Base-by-base conservation (phyloP, 1,140 invertebrate genomes). In the Melanaphis sacchari region DNA sequence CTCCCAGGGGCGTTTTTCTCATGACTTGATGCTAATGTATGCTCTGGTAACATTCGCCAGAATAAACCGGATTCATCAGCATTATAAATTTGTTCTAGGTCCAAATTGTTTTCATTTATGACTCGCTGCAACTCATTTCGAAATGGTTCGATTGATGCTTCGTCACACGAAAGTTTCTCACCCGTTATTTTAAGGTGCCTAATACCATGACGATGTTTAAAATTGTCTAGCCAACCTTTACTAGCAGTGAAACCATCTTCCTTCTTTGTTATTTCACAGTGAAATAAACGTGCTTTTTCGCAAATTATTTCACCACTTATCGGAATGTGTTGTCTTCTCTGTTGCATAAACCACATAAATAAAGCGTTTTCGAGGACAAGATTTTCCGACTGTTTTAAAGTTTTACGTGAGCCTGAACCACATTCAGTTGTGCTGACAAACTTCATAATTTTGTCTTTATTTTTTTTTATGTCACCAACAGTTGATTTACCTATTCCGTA, bases 121-220 rank as follows among this genome's bases (percentile, higher is more conserved):
- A 52, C 49, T 52, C 49, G 49, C 49, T 52, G 49, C 49, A 52
- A 52, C 49, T 52, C 49, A 84, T 84, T 38, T 40, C 81, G 8
- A 38, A 41, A 84, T 84, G 81, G 40, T 40, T 41, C 36, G 36
- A 84, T 84, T 84, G 81, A 84, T 84, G 81, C 24, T 84, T 84
- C 81, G 81, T 84, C 81, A 84, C 81, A 84, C 15, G 36, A 84
- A 26, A 84, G 81, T 84, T 84, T 84, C 81, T n/a, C n/a, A n/a
- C n/a, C n/a, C 82, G 66, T 76, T 76, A 76, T 76, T 76, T 76
- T n/a, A n/a, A 76, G 82, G 82, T 26, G 38, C 82, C 26, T 85
- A 85, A 85, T 85, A 85, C 84, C 40, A 85, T 85, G 84, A 85
- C 84, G 38, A 85, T 85, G 84, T 85, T 85, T 85, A 85, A 85